These are phyloP conservation scores for Hephaestus fuliginosus DNA, from an alignment of 2,797 vertebrate genomes.

Conservation along the genomic window DNA sequence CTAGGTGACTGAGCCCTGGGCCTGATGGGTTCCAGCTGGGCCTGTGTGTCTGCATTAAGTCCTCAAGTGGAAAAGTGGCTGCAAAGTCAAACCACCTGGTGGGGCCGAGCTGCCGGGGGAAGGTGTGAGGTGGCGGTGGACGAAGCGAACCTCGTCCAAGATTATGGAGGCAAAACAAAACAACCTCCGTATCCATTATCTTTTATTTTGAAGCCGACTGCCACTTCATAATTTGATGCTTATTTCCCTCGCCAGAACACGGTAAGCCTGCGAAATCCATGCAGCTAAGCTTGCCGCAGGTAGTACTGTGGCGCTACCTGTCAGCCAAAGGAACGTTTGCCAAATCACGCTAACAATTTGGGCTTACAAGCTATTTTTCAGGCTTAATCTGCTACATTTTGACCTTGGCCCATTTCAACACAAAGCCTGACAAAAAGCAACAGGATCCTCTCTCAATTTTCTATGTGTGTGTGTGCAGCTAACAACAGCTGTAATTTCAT, in stretches of 20 bases:
- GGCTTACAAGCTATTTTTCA: conserved; percentile 11
- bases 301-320: conserved; percentile 4
- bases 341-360: conserved; percentile 8
- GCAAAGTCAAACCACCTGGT: conserved; percentile 99
- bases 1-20: conserved; percentile 74
- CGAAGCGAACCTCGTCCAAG: conserved; percentile 20
- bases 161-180: not conserved
- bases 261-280: not conserved
- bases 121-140: conserved; percentile 87
- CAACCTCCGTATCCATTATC: not conserved
- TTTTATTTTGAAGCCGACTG: not conserved
- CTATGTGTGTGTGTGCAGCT: conserved; percentile 27
- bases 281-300: conserved; percentile 1
- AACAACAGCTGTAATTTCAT: conserved; percentile 61
- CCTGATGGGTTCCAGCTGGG: conserved; percentile 94
- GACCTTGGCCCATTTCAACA: conserved; percentile 47
- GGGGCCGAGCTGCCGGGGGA: conserved; percentile 84
- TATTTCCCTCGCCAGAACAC: not conserved
- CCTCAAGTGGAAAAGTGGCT: conserved; percentile 96
- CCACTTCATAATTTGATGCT: not conserved
- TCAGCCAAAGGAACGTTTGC: conserved; percentile 22
- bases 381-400: conserved; percentile 36
- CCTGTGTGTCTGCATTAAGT: conserved; percentile 92
- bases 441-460: conserved; percentile 22
- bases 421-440: conserved; percentile 38